Evolutionary conservation across 2,113 vertebrate genomes (phyloP).

Genomic region (Alethe diademata): DNA sequence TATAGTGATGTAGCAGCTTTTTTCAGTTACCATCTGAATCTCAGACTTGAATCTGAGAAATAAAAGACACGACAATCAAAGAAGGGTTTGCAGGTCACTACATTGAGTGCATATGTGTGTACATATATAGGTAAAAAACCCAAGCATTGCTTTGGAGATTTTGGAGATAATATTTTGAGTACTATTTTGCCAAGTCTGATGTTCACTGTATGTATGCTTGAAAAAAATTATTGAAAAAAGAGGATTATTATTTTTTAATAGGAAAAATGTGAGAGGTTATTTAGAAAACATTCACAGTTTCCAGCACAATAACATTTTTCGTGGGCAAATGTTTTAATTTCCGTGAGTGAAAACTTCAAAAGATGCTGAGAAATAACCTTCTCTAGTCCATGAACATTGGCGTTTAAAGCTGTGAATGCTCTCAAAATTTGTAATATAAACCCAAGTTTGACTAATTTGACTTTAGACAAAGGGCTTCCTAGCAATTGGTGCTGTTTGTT

Average conservation of each 20-base stretch:
- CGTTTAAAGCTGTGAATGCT: not conserved
- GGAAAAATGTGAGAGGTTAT: not conserved
- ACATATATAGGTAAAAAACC: not conserved
- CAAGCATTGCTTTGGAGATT: not conserved
- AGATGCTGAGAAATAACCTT: not conserved
- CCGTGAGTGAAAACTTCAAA: not conserved
- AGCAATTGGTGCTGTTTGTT: not conserved
- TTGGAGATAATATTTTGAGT: not conserved
- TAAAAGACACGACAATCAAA: not conserved
- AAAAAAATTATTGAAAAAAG: not conserved
- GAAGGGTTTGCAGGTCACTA: not conserved
- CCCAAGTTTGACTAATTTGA: not conserved
- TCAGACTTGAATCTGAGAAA: not conserved
- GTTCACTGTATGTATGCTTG: not conserved
- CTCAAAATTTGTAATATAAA: not conserved
- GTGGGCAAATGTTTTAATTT: not conserved
- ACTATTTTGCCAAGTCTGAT: not conserved
- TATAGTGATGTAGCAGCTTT: not conserved
- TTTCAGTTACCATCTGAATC: not conserved
- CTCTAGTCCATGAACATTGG: not conserved
- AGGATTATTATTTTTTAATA: not conserved
- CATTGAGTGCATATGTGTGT: accelerated
- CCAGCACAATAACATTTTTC: not conserved
- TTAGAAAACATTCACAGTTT: not conserved
- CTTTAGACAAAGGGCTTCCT: not conserved